These are phyloP conservation scores for Dendrolimus pini DNA, from an alignment of 2,888 invertebrate genomes.

Conservation along the genomic window DNA sequence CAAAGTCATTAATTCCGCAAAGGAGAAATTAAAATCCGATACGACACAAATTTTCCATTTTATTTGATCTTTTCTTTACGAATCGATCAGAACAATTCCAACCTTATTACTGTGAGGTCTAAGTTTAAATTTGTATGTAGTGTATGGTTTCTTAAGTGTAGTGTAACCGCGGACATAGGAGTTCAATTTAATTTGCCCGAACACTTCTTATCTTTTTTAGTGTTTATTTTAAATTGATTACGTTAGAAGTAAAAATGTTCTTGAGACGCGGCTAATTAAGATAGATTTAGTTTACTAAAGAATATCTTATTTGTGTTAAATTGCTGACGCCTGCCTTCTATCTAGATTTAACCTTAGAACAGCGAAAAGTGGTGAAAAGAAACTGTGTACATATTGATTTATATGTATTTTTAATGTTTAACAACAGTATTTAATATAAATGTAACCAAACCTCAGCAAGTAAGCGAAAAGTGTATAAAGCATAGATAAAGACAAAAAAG, in stretches of 20 bases:
- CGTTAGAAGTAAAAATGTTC: slow-evolving; percentile 33
- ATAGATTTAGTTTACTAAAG: neutral
- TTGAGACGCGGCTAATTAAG: neutral
- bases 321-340: too few species aligned
- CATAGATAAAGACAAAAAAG: too few species aligned
- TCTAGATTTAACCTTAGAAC: too few species aligned
- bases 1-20: slow-evolving; percentile 67
- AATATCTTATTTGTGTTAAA: too few species aligned
- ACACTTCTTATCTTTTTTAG: slow-evolving; percentile 62
- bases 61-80: slow-evolving; percentile 23
- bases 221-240: slow-evolving; percentile 70
- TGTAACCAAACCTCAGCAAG: too few species aligned
- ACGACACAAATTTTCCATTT: slow-evolving; percentile 64
- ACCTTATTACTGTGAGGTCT: slow-evolving; percentile 6
- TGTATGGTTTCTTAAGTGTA: neutral
- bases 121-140: slow-evolving; percentile 14
- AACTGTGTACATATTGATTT: too few species aligned
- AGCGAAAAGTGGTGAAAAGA: too few species aligned
- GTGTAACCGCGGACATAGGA: neutral
- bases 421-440: too few species aligned
- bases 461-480: too few species aligned
- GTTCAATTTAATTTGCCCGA: slow-evolving; percentile 69
- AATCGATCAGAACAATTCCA: slow-evolving; percentile 8
- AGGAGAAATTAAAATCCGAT: slow-evolving; percentile 73
- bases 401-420: too few species aligned